A percentile compares a stretch with the other conserved stretches of the same genome.
phyloP scores from a whole-genome alignment of 2,888 invertebrate species.

The Gymnocheta viridis region DNA sequence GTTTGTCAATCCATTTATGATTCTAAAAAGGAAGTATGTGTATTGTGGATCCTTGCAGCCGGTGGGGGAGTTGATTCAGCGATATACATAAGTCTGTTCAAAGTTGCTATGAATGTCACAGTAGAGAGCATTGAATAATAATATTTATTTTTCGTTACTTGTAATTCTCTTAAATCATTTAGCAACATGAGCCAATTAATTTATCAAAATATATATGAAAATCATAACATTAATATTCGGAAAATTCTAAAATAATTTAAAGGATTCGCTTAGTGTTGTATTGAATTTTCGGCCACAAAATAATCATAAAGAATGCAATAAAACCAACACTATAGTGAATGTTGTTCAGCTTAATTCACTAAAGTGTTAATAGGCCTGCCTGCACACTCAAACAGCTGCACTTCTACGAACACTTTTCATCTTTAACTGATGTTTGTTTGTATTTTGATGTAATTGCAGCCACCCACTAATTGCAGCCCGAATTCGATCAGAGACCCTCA shows the following conservation, averaged over 20 bases:
- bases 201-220: too few relatives aligned
- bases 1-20: neutral
- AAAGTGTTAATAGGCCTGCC: slow-evolving; percentile 19
- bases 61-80: too few relatives aligned
- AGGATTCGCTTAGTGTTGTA: neutral
- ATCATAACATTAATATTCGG: neutral
- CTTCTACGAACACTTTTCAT: slow-evolving; percentile 5
- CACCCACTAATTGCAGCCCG: slow-evolving; percentile 14
- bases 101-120: too few relatives aligned
- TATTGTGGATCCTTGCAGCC: too few relatives aligned
- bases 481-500: slow-evolving; percentile 32
- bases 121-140: too few relatives aligned
- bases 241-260: neutral
- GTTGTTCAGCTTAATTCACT: slow-evolving; percentile 30
- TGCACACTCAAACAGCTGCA: slow-evolving; percentile 2
- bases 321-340: neutral
- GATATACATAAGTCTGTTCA: too few relatives aligned
- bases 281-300: neutral
- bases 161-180: too few relatives aligned
- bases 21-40: neutral
- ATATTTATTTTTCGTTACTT: too few relatives aligned
- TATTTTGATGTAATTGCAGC: slow-evolving; percentile 35
- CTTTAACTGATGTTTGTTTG: slow-evolving; percentile 33
- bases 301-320: neutral
- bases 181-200: too few relatives aligned